These are phyloP conservation scores for Carcharodon carcharias DNA, from an alignment of 2,797 vertebrate genomes.

Conservation along the genomic window DNA sequence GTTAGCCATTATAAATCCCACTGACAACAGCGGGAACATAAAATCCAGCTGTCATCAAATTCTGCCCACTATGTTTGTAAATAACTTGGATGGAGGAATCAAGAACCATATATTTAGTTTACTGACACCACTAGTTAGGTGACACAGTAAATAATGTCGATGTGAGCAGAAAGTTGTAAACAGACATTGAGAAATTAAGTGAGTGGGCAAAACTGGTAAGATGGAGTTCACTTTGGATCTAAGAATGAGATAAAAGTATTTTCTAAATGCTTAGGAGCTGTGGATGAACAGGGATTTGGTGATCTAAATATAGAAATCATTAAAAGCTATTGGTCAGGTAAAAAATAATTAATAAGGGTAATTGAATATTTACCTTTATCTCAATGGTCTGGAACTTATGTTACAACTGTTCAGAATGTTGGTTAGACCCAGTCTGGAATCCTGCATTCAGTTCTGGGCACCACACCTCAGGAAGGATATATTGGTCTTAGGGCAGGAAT, in stretches of 20 bases:
- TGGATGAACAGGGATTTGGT: too few relatives aligned
- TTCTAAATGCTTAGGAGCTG: not conserved
- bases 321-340: not conserved
- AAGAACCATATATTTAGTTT: not conserved
- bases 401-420: not conserved
- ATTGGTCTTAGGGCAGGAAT: not conserved
- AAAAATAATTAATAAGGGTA: not conserved
- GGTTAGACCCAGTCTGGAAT: not conserved
- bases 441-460: not conserved
- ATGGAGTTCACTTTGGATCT: not conserved
- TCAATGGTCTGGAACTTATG: not conserved
- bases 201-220: not conserved
- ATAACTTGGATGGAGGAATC: not conserved
- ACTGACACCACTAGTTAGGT: not conserved
- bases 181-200: not conserved
- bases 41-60: too few relatives aligned
- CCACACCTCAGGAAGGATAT: not conserved
- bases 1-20: too few relatives aligned
- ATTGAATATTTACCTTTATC: not conserved
- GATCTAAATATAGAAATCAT: not conserved
- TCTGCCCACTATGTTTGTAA: too few relatives aligned
- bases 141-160: not conserved
- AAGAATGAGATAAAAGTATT: not conserved
- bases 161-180: not conserved
- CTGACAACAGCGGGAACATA: too few relatives aligned